Evolutionary conservation across 1,140 invertebrate genomes (phyloP), one percentile per base, ranked within the genome.

Genomic region (Drosophila kohkoa): DNA sequence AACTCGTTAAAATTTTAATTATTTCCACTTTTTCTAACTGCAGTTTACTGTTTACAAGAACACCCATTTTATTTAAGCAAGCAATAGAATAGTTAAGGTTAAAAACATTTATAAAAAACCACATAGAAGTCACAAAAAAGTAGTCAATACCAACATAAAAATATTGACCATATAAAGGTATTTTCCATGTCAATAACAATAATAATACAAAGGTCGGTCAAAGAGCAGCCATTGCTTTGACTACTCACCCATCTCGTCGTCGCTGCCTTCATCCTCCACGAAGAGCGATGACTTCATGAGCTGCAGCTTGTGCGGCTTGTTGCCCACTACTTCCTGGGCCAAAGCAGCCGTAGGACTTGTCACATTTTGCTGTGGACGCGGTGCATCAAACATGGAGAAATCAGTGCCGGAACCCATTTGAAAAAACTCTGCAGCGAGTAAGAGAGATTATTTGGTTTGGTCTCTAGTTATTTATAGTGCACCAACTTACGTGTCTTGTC

Each of bases 231-330:
- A 25, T 48, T 20, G 11, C n/a, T 10, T 30, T 38, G 32, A 13
- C 5, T 13, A 48, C 68, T 30, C 43, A 76, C 74, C 74, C 2
- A 46, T 54, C 8, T 80, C 77, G 35, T 87, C 81, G 5, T 80
- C 78, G 72, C 77, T 78, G 52, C 11, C 74, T 51, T 78, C 57
- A 38, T 91, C 79, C 0, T 86, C 88, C 1, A 73, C 58, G 32
- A 92, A 92, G 7, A 98, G 95, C 1, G 96, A 97, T 0, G 96
- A 96, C 91, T 98, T 98, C 97, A 98, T 97, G 5, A 97, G 93
- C 83, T 98, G 97, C 25, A 98, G 93, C 79, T 95, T 95, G 70
- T 95, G 94, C 25, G 95, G 93, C 73, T 95, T 94, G 1, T 95
- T 94, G 28, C 95, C 95, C 51, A 93, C 82, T 57, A 94, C 91